Evolutionary conservation across 2,888 invertebrate genomes (phyloP).

Genomic region (Sabatieria punctata): DNA sequence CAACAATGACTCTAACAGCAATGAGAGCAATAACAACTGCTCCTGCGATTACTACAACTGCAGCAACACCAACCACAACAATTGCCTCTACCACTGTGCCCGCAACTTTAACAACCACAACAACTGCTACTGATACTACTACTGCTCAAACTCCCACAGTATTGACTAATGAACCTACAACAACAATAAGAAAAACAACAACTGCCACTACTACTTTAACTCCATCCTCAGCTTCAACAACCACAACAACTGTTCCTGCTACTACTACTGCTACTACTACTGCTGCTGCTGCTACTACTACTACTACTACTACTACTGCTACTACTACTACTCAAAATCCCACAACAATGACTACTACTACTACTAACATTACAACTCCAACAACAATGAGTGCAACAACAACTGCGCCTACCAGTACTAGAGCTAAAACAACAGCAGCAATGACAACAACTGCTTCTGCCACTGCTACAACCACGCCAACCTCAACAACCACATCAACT

Average conservation of each 20-base stretch:
- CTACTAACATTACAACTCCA: not conserved
- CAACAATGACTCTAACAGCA: not conserved
- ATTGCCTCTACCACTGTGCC: no score
- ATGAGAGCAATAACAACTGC: not conserved
- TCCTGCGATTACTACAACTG: not conserved
- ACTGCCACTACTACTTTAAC: not conserved
- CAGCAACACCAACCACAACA: no score
- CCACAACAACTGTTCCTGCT: not conserved
- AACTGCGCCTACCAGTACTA: not conserved
- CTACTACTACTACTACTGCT: not conserved
- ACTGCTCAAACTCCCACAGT: no score
- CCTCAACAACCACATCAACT: not conserved
- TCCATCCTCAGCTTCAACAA: not conserved
- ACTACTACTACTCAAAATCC: not conserved
- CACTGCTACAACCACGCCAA: not conserved
- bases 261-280: not conserved
- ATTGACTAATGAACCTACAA: conserved; percentile 4
- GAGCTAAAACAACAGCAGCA: not conserved
- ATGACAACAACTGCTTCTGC: not conserved
- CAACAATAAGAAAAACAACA: no score
- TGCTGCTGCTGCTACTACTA: not conserved
- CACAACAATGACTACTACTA: not conserved
- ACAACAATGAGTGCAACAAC: not conserved
- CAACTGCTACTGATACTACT: no score
- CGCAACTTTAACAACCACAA: no score